phyloP scores from a whole-genome alignment of 2,797 vertebrate species.

The Scomberomorus guttatus region DNA sequence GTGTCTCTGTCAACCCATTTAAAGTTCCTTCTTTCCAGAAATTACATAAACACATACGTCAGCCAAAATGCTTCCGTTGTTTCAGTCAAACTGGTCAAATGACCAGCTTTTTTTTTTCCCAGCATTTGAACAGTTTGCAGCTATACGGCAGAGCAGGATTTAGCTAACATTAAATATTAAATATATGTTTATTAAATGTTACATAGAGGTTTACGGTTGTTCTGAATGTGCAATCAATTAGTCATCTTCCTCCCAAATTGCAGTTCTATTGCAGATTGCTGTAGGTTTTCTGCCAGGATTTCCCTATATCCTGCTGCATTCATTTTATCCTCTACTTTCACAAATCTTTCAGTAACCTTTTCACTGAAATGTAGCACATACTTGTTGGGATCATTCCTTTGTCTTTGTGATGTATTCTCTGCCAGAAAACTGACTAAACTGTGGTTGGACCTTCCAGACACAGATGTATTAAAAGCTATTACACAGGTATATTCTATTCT shows the following conservation, averaged over 20 bases:
- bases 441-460: too few relatives aligned
- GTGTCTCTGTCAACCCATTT: neutral
- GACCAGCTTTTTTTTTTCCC: neutral
- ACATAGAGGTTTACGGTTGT: neutral
- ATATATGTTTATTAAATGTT: neutral
- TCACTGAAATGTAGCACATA: neutral
- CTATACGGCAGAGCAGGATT: neutral
- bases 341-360: neutral
- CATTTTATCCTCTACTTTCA: neutral
- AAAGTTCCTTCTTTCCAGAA: conserved; percentile 11
- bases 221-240: too few relatives aligned
- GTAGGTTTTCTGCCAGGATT: too few relatives aligned
- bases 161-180: neutral
- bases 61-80: conserved; percentile 1
- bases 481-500: too few relatives aligned
- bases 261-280: too few relatives aligned
- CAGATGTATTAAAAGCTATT: too few relatives aligned
- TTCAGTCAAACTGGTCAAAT: neutral
- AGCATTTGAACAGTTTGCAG: neutral
- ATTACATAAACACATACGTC: neutral
- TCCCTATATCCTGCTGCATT: neutral
- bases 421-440: neutral
- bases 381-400: neutral
- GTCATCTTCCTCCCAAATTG: too few relatives aligned
- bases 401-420: neutral